These are phyloP conservation scores for Coregonus sp. DNA, from an alignment of 2,797 vertebrate genomes.

Conservation along the genomic window DNA sequence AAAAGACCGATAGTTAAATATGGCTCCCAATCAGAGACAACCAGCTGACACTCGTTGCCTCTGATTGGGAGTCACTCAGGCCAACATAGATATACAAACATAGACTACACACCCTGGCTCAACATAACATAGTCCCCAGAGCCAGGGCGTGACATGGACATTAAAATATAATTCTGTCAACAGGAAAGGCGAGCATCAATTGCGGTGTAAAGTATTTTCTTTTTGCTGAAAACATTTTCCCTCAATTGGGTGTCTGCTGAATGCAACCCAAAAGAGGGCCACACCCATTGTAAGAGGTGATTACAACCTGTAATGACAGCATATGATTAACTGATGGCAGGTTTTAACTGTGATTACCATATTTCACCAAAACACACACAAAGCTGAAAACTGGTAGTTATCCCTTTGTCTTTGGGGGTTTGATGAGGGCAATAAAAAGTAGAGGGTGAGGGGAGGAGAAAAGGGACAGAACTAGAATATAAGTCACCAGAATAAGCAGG, in stretches of 20 bases:
- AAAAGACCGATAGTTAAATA: too few species aligned
- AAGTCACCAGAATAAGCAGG: not conserved
- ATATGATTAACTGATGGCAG: conserved; percentile 12
- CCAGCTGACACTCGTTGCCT: too few species aligned
- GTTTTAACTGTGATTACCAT: conserved; percentile 13
- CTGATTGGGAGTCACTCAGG: too few species aligned
- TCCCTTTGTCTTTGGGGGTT: not conserved
- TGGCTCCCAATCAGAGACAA: too few species aligned
- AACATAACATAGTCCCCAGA: too few species aligned
- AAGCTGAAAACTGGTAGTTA: not conserved
- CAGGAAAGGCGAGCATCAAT: not conserved
- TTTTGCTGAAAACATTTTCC: not conserved
- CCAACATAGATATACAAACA: too few species aligned
- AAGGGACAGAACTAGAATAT: not conserved
- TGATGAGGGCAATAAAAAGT: not conserved
- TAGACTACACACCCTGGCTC: too few species aligned
- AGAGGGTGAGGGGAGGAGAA: not conserved
- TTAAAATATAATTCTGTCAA: not conserved
- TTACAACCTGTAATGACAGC: conserved; percentile 5
- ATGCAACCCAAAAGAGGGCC: not conserved
- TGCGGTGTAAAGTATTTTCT: not conserved
- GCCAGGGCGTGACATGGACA: too few species aligned
- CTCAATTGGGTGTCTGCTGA: not conserved
- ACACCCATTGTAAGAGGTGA: not conserved
- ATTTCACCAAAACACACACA: conserved; percentile 2